Evolutionary conservation across 2,888 invertebrate genomes (phyloP).

Genomic region (Proisotoma minuta): DNA sequence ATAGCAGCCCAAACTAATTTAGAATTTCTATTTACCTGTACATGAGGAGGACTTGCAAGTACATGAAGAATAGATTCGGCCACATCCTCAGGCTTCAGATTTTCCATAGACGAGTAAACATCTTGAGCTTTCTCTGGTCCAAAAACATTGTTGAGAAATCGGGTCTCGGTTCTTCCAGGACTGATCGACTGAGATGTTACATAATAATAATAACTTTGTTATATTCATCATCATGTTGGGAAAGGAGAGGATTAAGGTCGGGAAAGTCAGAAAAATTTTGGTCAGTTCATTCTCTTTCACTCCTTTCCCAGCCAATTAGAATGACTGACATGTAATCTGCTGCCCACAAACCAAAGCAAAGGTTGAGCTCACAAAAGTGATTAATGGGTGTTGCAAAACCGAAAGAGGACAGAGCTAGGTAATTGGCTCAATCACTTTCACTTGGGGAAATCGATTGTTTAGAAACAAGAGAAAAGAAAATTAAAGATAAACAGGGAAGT

Average conservation of each 20-base stretch:
- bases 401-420: no score
- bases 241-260: no score
- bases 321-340: no score
- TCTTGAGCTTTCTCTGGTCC: slow-evolving; percentile 48
- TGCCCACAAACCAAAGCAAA: not conserved
- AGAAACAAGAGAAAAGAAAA: not conserved
- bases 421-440: no score
- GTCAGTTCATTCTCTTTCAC: no score
- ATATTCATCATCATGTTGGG: no score
- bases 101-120: slow-evolving; percentile 51
- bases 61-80: slow-evolving; percentile 61
- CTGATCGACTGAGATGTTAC: slow-evolving; percentile 39
- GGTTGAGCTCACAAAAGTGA: no score
- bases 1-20: not conserved
- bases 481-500: not conserved
- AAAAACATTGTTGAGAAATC: slow-evolving; percentile 34
- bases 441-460: no score
- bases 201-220: no score
- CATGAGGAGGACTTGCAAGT: slow-evolving; percentile 48
- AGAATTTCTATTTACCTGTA: not conserved
- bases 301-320: not conserved
- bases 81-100: slow-evolving; percentile 58
- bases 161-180: slow-evolving; percentile 44
- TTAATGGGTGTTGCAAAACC: no score
- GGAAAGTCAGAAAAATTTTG: no score